Conservation (phyloP, 2,888 invertebrate species). For the Meghimatium bilineatum region DNA sequence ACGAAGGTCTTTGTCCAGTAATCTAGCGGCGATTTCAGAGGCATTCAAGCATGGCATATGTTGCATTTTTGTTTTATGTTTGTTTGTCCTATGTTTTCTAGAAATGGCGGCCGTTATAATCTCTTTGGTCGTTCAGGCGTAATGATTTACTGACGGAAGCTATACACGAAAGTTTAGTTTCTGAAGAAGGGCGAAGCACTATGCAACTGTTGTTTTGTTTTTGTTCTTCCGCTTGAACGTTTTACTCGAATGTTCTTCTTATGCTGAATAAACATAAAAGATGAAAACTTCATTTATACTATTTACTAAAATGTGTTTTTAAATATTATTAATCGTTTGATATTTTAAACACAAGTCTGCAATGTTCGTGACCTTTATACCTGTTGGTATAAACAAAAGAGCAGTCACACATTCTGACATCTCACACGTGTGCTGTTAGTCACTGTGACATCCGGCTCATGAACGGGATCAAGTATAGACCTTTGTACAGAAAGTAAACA, state of each 20-base stretch:
- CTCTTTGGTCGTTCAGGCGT: slow-evolving; percentile 16
- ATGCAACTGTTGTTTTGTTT: not conserved
- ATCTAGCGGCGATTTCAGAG: not conserved
- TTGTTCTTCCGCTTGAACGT: not conserved
- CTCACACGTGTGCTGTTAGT: not conserved
- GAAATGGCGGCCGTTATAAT: slow-evolving; percentile 4
- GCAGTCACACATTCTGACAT: not conserved
- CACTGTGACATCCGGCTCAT: not conserved
- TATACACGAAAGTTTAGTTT: not conserved
- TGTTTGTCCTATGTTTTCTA: not conserved
- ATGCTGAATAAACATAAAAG: not conserved
- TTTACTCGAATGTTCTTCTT: not conserved
- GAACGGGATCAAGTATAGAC: too few relatives aligned
- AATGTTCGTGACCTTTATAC: not conserved
- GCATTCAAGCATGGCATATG: slow-evolving; percentile 19
- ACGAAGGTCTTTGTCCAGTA: not conserved
- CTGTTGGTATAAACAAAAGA: not conserved
- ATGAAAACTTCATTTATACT: not conserved
- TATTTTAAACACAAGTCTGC: not conserved
- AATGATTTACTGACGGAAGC: not conserved
- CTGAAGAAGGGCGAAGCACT: not conserved
- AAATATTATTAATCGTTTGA: not conserved
- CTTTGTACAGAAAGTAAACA: too few relatives aligned
- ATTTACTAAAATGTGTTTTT: not conserved
- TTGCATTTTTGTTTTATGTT: slow-evolving; percentile 2